These are phyloP conservation scores for Astyanax mexicanus DNA, from an alignment of 2,797 vertebrate species.

Conservation along the genomic window DNA sequence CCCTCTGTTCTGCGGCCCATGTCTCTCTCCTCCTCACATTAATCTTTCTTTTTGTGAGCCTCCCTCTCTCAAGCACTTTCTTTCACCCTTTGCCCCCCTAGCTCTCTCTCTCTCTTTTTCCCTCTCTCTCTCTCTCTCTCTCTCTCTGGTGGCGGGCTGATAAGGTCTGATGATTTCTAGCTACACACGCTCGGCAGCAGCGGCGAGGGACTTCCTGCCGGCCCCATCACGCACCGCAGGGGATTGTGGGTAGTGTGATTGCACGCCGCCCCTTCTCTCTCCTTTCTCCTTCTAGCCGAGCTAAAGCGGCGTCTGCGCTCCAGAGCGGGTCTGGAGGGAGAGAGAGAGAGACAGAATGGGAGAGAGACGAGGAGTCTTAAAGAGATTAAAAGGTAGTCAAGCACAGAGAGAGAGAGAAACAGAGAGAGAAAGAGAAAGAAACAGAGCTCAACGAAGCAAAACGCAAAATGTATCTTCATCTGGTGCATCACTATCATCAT, in stretches of 20 bases:
- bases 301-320: constrained; percentile 21
- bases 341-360: neutral
- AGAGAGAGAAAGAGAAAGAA: constrained; percentile 4
- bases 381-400: constrained; percentile 30
- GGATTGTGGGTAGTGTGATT: constrained; percentile 49
- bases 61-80: constrained; percentile 36
- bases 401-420: neutral
- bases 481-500: too few species aligned
- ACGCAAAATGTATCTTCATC: too few species aligned
- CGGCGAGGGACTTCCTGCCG: constrained; percentile 72
- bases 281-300: neutral
- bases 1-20: neutral
- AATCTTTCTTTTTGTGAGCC: constrained; percentile 42
- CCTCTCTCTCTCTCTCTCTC: neutral
- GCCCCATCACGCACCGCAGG: constrained; percentile 57
- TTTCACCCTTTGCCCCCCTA: constrained; percentile 13
- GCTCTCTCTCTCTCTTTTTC: neutral
- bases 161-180: constrained; percentile 82
- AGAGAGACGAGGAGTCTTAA: constrained; percentile 21
- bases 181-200: constrained; percentile 75
- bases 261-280: neutral
- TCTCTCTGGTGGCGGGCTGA: constrained; percentile 67
- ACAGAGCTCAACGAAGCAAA: neutral
- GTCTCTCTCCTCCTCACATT: constrained; percentile 10
- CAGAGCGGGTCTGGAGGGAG: constrained; percentile 13